phyloP scores from a whole-genome alignment of 2,113 vertebrate genomes.

The Callorhinus ursinus region DNA sequence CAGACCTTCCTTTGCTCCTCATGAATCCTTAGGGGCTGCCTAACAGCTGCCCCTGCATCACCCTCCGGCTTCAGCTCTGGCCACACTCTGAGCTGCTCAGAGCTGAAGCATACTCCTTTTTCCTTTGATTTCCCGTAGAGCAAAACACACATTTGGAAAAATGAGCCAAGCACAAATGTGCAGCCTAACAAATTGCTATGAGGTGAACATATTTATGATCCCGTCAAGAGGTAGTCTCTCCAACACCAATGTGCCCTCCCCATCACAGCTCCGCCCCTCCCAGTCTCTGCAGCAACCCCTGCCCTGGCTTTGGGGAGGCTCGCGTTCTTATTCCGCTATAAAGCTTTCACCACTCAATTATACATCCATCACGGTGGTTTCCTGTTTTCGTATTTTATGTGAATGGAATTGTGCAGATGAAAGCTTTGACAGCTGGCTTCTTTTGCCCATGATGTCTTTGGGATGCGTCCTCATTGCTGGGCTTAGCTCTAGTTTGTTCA shows the following conservation, averaged over 20 bases:
- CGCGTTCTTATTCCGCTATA: not conserved
- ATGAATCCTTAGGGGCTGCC: not conserved
- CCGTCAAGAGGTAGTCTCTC: not conserved
- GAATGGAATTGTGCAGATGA: not conserved
- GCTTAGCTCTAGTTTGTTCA: not conserved
- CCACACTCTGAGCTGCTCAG: not conserved
- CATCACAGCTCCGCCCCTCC: no score
- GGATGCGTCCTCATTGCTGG: not conserved
- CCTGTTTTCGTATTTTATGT: not conserved
- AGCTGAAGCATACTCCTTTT: not conserved
- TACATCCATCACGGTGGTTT: not conserved
- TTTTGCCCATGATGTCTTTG: not conserved
- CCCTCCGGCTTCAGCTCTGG: not conserved
- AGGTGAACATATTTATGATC: no score
- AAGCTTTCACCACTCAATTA: not conserved
- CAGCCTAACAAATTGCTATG: not conserved
- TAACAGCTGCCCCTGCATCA: not conserved
- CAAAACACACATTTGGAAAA: not conserved
- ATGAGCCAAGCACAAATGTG: not conserved
- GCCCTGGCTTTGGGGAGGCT: not conserved
- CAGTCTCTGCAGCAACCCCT: accelerated
- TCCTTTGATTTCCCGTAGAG: not conserved
- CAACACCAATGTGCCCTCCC: accelerated
- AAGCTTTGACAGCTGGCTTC: not conserved
- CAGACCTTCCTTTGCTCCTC: not conserved